phyloP scores from a whole-genome alignment of 2,888 invertebrate genomes.

The Dasypogon diadema region DNA sequence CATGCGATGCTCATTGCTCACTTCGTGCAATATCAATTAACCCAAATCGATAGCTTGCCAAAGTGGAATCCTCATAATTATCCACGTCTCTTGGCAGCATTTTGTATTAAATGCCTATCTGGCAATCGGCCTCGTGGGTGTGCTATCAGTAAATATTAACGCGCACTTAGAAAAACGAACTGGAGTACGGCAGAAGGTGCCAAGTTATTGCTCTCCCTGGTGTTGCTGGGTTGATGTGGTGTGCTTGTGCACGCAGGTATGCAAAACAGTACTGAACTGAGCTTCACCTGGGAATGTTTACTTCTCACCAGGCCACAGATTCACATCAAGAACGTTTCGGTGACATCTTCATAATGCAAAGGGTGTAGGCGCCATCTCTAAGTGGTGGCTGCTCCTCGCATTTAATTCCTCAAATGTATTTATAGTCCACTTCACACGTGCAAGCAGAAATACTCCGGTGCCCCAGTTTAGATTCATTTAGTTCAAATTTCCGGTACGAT shows the following conservation, averaged over 20 bases:
- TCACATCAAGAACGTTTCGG: neutral
- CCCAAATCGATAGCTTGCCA: conserved; percentile 36
- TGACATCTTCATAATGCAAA: conserved; percentile 11
- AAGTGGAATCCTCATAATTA: conserved; percentile 31
- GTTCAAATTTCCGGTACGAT: conserved; percentile 2
- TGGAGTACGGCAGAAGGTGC: neutral
- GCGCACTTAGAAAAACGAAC: conserved; percentile 18
- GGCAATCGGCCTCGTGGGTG: neutral
- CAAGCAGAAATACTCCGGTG: conserved; percentile 25
- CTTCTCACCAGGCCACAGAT: neutral
- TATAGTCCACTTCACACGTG: conserved; percentile 21
- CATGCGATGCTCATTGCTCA: neutral
- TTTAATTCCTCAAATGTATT: conserved; percentile 30
- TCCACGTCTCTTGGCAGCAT: conserved; percentile 25
- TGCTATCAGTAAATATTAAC: conserved; percentile 2
- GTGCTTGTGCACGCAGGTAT: neutral
- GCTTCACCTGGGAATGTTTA: neutral
- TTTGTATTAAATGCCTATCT: conserved; percentile 26
- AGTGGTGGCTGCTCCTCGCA: conserved; percentile 20
- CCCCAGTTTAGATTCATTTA: conserved; percentile 24
- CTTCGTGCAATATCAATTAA: conserved; percentile 38
- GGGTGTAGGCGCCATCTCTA: neutral
- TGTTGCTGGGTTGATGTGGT: neutral
- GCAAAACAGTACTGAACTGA: neutral
- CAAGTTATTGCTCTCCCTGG: neutral